Conservation (phyloP, 2,797 vertebrate genomes). For the Poecilia gillii region DNA sequence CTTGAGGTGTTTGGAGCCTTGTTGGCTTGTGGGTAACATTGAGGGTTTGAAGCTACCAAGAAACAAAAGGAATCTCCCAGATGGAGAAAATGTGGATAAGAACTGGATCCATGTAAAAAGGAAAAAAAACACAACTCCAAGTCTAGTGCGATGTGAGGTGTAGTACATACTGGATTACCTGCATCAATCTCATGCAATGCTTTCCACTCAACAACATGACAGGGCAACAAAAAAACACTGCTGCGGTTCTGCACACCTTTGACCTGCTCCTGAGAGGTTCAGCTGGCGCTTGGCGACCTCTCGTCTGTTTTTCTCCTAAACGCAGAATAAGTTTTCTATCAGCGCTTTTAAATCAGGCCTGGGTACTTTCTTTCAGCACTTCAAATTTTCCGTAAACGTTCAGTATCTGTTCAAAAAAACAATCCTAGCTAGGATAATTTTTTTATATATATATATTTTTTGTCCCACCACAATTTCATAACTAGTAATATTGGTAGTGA, state of each 20-base stretch:
- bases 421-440: constrained; percentile 53
- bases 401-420: constrained; percentile 52
- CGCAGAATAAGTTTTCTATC: constrained; percentile 36
- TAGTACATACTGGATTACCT: constrained; percentile 64
- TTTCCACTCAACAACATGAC: constrained; percentile 66
- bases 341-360: constrained; percentile 36
- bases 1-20: constrained; percentile 72
- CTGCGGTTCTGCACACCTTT: constrained; percentile 65
- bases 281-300: constrained; percentile 52
- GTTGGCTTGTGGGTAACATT: constrained; percentile 69
- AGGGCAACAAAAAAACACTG: constrained; percentile 59
- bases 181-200: constrained; percentile 74
- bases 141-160: constrained; percentile 71
- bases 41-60: constrained; percentile 69
- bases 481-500: constrained; percentile 72
- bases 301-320: constrained; percentile 37
- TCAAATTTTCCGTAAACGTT: constrained; percentile 26
- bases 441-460: neutral
- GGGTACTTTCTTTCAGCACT: constrained; percentile 30
- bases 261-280: constrained; percentile 38
- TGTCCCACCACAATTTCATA: constrained; percentile 63
- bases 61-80: constrained; percentile 74
- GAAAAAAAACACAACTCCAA: constrained; percentile 57
- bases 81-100: constrained; percentile 70
- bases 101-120: constrained; percentile 65